Percentiles rank a stretch among this genome's conserved stretches.
phyloP scores from a whole-genome alignment of 2,797 vertebrate species.

The Lithobates pipiens region DNA sequence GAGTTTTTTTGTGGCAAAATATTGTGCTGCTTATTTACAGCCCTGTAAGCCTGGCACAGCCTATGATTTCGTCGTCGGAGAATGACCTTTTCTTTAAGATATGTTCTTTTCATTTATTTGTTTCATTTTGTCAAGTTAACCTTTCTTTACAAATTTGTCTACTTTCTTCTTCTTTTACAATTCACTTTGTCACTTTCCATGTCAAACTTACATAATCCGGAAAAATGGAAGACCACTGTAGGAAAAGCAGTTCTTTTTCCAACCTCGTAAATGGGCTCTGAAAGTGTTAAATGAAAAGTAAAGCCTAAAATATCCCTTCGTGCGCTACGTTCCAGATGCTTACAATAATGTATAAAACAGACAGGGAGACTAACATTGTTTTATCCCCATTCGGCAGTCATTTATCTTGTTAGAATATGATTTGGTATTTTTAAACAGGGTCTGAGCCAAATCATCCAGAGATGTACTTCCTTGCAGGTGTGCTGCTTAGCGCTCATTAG shows the following conservation, averaged over 20 bases:
- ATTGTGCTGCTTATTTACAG: too few relatives aligned
- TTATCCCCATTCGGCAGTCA: constrained; percentile 29
- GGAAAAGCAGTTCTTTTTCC: background rate
- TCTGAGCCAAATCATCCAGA: constrained; percentile 24
- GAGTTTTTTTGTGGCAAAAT: too few relatives aligned
- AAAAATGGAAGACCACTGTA: background rate
- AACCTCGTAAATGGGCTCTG: background rate
- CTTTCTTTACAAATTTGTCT: too few relatives aligned
- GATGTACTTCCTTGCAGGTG: constrained; percentile 47
- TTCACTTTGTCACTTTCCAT: too few relatives aligned
- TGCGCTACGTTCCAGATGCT: background rate
- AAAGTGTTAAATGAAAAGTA: background rate
- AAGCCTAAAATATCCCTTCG: background rate
- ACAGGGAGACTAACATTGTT: constrained; percentile 6
- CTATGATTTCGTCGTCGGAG: too few relatives aligned
- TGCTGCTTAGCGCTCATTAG: constrained; percentile 22
- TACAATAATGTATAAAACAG: constrained; percentile 20
- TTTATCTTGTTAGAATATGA: constrained; percentile 13
- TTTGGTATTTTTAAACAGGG: constrained; percentile 39
- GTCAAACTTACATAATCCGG: too few relatives aligned
- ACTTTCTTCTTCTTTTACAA: too few relatives aligned
- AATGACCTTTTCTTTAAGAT: too few relatives aligned
- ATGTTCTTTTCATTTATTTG: background rate
- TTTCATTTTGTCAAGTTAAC: background rate
- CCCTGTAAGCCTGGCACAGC: too few relatives aligned